phyloP scores from a whole-genome alignment of 2,113 vertebrate genomes.

The Chelonoidis abingdonii region DNA sequence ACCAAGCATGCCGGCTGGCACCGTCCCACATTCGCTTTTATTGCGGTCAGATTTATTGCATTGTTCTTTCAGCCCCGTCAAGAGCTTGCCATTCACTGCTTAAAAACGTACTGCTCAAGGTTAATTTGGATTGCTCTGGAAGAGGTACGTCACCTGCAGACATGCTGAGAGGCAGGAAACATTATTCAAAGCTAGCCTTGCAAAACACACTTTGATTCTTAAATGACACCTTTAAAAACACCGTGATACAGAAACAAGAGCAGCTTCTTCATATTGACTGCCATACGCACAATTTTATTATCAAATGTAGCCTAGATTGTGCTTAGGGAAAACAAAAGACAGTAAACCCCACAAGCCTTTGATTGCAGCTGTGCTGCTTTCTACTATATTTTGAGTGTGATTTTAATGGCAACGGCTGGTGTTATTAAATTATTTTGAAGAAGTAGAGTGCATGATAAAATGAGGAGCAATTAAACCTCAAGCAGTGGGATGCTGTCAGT shows the following conservation, averaged over 20 bases:
- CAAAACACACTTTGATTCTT: neutral
- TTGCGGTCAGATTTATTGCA: neutral
- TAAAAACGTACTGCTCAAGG: neutral
- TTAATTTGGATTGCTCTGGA: neutral
- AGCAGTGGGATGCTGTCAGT: neutral
- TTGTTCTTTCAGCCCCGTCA: neutral
- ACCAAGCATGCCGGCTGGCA: rapidly evolving
- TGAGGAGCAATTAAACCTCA: neutral
- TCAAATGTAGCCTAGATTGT: neutral
- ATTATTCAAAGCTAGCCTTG: neutral
- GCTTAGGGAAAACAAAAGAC: neutral
- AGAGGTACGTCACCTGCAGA: neutral
- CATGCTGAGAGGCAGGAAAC: rapidly evolving
- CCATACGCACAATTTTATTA: neutral
- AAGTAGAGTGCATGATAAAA: neutral
- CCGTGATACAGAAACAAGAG: neutral
- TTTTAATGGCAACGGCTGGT: neutral
- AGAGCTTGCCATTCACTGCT: neutral
- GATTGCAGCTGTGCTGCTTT: neutral
- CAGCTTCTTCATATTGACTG: neutral
- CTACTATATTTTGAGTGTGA: neutral
- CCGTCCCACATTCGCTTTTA: neutral
- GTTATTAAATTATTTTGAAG: neutral
- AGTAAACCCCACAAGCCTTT: neutral
- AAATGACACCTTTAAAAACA: neutral